These are phyloP conservation scores for Danio albolineatus DNA, from an alignment of 2,797 vertebrate species.

Conservation along the genomic window DNA sequence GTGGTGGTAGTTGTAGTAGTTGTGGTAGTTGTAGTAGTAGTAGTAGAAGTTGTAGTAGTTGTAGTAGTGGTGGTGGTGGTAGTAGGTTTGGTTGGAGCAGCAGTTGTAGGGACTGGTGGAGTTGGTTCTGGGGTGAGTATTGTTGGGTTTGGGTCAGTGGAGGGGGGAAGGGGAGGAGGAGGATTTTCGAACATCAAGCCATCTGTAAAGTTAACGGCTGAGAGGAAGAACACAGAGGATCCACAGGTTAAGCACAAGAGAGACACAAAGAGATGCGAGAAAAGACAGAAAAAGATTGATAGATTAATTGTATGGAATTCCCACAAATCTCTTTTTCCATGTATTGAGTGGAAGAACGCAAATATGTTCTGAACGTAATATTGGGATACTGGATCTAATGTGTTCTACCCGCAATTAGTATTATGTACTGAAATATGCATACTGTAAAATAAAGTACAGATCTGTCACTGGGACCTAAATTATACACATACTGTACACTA, in stretches of 20 bases:
- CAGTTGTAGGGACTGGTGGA: slow-evolving; percentile 65
- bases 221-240: slow-evolving; percentile 74
- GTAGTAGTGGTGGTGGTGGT: slow-evolving; percentile 65
- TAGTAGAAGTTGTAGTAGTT: slow-evolving; percentile 63
- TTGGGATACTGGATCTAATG: background rate
- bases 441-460: no score
- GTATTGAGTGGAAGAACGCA: background rate
- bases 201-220: slow-evolving; percentile 80
- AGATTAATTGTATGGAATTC: slow-evolving; percentile 54
- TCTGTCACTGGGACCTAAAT: no score
- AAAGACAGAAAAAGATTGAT: slow-evolving; percentile 41
- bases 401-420: background rate
- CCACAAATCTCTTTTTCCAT: slow-evolving; percentile 47
- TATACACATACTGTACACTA: background rate
- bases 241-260: slow-evolving; percentile 67
- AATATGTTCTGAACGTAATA: background rate
- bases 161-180: slow-evolving; percentile 73
- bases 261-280: slow-evolving; percentile 47
- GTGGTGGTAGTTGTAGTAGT: slow-evolving; percentile 65
- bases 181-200: slow-evolving; percentile 76
- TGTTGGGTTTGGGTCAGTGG: slow-evolving; percentile 75
- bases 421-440: background rate
- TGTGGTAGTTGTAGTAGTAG: slow-evolving; percentile 67
- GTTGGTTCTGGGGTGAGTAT: slow-evolving; percentile 72
- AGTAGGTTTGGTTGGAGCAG: slow-evolving; percentile 70